Base-by-base conservation (phyloP, 2,113 vertebrate species). In the Boleophthalmus pectinirostris region DNA sequence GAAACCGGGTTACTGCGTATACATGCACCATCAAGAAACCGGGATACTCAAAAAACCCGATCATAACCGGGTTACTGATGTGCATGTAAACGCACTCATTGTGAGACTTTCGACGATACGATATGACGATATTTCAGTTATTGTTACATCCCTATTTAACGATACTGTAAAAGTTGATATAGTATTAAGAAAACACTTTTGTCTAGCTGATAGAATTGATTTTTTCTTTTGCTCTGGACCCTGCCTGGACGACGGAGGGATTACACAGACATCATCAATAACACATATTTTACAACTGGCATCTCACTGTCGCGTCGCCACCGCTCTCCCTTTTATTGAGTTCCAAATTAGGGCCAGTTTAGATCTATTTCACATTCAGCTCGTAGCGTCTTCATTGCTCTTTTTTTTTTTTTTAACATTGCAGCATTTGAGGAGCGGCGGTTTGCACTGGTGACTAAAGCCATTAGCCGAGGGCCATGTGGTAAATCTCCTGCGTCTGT, bases 381-480 rank as follows among this genome's bases (percentile, higher is more conserved):
- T 33, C 18, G 60, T 35, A 33, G 29, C 60, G 18, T 63, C 29
- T 29, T 57, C 29, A 29, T 29, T 29, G 29, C 29, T 29, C 29
- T 29, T 29, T 29, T 29, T 29, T 29, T 29, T 29, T 2, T 29
- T 29, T 4, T 20, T 63, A 10, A 38, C 35, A 16, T 20, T 10
- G 29, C 16, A 9, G 25, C 60, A 35, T 63, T 35, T 9, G 60
- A 63, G 29, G 16, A 63, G 15, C 20, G 60, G 5, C 29, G 60
- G 16, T 18, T 33, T 33, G 60, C 60, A 3, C 20, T 63, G 60
- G 45, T 73, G 61, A 73, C 58, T 43, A 46, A 66, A 71, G 46
- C 47, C 51, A 54, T 70, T 68, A n/a, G 25, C 53, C 10, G 38
- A 23, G 25, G 45, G 64, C 53, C 69, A 25, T 12, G 21, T 68